phyloP scores from a whole-genome alignment of 2,888 invertebrate species.

The Nemapogon koenigi region DNA sequence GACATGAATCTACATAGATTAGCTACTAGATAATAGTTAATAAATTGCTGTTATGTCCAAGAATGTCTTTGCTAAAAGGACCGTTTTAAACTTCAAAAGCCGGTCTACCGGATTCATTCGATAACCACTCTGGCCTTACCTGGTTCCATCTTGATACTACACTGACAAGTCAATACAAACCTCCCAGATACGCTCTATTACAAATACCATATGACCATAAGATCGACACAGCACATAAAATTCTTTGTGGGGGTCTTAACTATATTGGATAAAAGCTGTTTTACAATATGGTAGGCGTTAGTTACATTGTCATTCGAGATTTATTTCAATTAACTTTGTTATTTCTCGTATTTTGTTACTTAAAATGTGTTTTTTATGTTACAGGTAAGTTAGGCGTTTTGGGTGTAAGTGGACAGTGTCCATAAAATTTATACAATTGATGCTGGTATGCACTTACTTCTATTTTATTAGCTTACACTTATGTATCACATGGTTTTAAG shows the following conservation, averaged over 20 bases:
- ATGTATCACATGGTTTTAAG: no score
- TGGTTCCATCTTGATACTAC: conserved; percentile 31
- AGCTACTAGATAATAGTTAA: no score
- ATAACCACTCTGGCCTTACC: conserved; percentile 29
- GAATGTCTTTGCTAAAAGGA: conserved; percentile 1
- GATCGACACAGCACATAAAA: conserved; percentile 32
- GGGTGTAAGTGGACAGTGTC: conserved; percentile 1
- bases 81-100: conserved; percentile 5
- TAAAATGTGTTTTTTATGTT: conserved; percentile 17
- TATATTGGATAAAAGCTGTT: not conserved
- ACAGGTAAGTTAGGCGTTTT: no score
- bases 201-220: conserved; percentile 36
- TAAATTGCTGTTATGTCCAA: no score
- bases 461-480: no score
- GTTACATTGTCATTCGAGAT: conserved; percentile 4
- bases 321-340: conserved; percentile 5
- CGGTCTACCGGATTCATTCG: conserved; percentile 26
- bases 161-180: conserved; percentile 46
- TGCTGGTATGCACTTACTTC: no score
- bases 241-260: conserved; percentile 26
- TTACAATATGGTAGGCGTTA: conserved; percentile 8
- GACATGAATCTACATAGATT: no score
- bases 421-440: no score
- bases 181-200: conserved; percentile 36
- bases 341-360: conserved; percentile 7